A percentile compares a stretch with the other conserved stretches of the same genome.
These are phyloP conservation scores for Bovichtus diacanthus DNA, from an alignment of 2,797 vertebrate genomes.

Conservation along the genomic window DNA sequence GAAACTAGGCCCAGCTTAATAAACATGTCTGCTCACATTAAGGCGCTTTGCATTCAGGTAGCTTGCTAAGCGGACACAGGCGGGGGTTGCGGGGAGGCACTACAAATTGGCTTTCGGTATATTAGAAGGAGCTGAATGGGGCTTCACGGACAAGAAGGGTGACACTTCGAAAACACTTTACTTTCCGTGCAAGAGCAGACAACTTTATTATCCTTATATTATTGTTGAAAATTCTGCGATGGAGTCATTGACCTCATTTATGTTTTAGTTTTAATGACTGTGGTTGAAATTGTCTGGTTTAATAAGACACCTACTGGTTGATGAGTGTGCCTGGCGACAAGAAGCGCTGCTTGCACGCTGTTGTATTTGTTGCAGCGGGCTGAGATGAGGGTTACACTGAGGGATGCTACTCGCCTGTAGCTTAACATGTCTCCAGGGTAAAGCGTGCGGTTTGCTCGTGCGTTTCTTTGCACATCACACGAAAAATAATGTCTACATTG, in stretches of 20 bases:
- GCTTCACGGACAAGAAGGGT: slow-evolving; percentile 39
- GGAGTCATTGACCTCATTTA: slow-evolving; percentile 24
- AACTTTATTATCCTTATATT: slow-evolving; percentile 36
- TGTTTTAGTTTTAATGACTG: slow-evolving; percentile 49
- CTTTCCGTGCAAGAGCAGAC: slow-evolving; percentile 29
- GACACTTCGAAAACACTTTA: slow-evolving; percentile 33
- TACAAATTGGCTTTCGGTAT: slow-evolving; percentile 59
- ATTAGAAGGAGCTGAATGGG: slow-evolving; percentile 52
- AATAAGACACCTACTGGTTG: slow-evolving; percentile 34
- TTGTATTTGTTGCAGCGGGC: slow-evolving; percentile 20
- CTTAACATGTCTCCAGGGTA: slow-evolving; percentile 37
- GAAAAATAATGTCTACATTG: slow-evolving; percentile 31
- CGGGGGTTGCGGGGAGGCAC: slow-evolving; percentile 62
- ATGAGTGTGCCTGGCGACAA: slow-evolving; percentile 27
- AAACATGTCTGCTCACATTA: slow-evolving; percentile 87
- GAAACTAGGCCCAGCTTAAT: slow-evolving; percentile 85
- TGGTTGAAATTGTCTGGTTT: slow-evolving; percentile 38
- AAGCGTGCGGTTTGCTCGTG: slow-evolving; percentile 31
- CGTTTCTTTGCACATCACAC: slow-evolving; percentile 36
- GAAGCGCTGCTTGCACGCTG: slow-evolving; percentile 12
- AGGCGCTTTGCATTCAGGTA: slow-evolving; percentile 83
- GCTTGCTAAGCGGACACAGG: slow-evolving; percentile 72
- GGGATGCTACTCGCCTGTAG: slow-evolving; percentile 28
- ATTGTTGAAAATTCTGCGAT: not conserved
- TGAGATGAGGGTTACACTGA: slow-evolving; percentile 9